phyloP scores from a whole-genome alignment of 2,888 invertebrate species.

The Nephrotoma appendiculata region DNA sequence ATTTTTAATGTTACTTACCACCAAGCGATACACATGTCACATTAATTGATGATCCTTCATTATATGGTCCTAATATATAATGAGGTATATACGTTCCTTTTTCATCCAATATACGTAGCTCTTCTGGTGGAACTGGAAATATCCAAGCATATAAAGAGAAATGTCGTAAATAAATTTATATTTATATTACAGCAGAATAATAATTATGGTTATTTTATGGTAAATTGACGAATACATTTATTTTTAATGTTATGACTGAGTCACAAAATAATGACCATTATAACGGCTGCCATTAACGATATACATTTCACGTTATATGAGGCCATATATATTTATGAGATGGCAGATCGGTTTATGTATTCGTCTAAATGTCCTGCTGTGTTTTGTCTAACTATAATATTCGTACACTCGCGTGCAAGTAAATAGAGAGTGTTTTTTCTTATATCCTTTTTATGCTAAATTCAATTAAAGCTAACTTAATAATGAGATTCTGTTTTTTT shows the following conservation, averaged over 20 bases:
- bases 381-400: background rate
- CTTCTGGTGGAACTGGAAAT: constrained; percentile 62
- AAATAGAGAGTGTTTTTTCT: background rate
- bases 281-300: background rate
- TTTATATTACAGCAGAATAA: background rate
- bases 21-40: constrained; percentile 75
- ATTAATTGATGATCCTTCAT: constrained; percentile 65
- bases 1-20: constrained; percentile 36
- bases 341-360: background rate
- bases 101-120: constrained; percentile 63
- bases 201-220: background rate
- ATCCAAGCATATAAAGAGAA: background rate
- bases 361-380: background rate
- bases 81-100: constrained; percentile 60
- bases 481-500: background rate
- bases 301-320: background rate
- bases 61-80: constrained; percentile 70
- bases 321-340: background rate
- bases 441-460: background rate
- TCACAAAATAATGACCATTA: background rate
- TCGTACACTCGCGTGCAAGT: background rate
- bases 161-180: background rate
- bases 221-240: background rate
- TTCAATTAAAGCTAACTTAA: background rate
- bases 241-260: background rate